Conservation (phyloP, 2,797 vertebrate genomes). For the Sebastolobus alascanus region DNA sequence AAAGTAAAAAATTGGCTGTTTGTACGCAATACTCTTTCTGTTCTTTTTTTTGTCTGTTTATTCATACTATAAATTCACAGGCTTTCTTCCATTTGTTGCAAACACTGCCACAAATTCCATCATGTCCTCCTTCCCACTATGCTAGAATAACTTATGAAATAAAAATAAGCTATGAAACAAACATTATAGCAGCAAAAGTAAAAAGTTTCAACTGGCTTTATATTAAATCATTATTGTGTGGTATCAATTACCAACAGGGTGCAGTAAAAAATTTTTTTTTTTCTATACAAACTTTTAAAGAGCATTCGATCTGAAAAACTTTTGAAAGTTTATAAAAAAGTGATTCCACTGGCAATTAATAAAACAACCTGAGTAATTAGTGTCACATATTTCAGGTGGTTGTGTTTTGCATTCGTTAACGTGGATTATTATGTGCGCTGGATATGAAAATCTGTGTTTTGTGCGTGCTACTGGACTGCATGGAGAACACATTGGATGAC, state of each 20-base stretch:
- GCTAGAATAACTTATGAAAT: background rate
- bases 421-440: background rate
- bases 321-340: background rate
- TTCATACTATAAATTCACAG: background rate
- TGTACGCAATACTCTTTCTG: background rate
- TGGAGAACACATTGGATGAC: constrained; percentile 8
- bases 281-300: background rate
- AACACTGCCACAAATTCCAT: background rate
- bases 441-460: constrained; percentile 9
- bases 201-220: background rate
- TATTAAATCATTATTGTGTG: background rate
- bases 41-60: background rate
- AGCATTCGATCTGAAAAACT: background rate
- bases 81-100: background rate
- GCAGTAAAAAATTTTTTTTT: background rate
- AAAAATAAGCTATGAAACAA: background rate
- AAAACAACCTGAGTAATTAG: background rate
- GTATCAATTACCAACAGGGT: background rate
- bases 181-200: background rate
- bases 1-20: background rate
- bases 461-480: background rate
- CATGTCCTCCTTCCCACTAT: background rate
- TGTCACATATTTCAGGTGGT: background rate
- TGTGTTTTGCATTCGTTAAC: background rate
- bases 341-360: background rate